A percentile compares a stretch with the other conserved stretches of the same genome.
These are phyloP conservation scores for Heliconius himera DNA, from an alignment of 1,140 invertebrate genomes.

Conservation along the genomic window DNA sequence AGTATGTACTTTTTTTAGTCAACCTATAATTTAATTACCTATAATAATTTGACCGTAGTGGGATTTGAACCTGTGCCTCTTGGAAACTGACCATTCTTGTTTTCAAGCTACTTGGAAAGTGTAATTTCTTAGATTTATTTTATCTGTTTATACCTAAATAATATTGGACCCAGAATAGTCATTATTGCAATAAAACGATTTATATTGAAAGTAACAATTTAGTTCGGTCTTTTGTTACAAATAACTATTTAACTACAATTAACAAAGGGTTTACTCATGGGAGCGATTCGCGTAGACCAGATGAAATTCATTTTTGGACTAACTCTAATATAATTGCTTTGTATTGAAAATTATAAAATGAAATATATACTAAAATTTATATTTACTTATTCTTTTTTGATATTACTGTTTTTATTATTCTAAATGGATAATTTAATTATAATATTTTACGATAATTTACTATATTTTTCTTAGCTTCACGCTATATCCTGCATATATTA, in stretches of 20 bases:
- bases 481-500: not conserved
- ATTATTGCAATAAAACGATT: not conserved
- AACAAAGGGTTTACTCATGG: conserved; percentile 5
- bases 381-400: no score
- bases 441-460: no score
- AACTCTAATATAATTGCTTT: not conserved
- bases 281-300: not conserved
- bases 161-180: not conserved
- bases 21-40: no score
- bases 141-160: not conserved
- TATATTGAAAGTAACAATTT: not conserved
- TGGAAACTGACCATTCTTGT: no score
- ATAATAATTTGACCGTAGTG: no score
- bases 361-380: not conserved
- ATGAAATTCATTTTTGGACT: not conserved
- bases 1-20: no score
- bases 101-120: no score
- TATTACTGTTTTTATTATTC: no score
- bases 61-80: no score
- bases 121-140: no score
- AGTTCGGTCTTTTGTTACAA: conserved; percentile 3
- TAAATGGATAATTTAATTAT: no score
- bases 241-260: conserved; percentile 9
- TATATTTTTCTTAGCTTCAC: not conserved
- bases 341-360: not conserved